A percentile compares a stretch with the other conserved stretches of the same genome.
Conservation (phyloP, 2,113 vertebrate species). For the Paratilapia polleni region DNA sequence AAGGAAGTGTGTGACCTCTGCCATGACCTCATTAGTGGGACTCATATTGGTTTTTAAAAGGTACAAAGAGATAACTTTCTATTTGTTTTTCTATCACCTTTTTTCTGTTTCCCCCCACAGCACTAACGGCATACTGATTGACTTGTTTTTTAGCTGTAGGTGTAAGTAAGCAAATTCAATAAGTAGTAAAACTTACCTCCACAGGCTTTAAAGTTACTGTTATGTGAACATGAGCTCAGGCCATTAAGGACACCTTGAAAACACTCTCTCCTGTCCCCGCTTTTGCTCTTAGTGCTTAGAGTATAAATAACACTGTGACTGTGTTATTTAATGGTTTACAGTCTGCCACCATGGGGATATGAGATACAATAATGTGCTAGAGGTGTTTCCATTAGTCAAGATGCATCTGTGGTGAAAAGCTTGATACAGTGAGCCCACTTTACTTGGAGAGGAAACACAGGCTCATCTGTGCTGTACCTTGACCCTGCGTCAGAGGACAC, state of each 20-base stretch:
- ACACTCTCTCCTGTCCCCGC: not conserved
- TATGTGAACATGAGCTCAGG: constrained; percentile 14
- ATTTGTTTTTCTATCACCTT: not conserved
- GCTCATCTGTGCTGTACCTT: constrained; percentile 38
- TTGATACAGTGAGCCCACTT: constrained; percentile 62
- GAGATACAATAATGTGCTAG: constrained; percentile 70
- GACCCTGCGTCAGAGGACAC: constrained; percentile 65
- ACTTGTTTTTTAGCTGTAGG: constrained; percentile 26
- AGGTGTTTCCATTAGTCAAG: constrained; percentile 72
- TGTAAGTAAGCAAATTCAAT: constrained; percentile 35
- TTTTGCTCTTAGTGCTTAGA: constrained; percentile 41
- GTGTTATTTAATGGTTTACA: constrained; percentile 63
- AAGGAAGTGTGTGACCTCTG: constrained; percentile 42
- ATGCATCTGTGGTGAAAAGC: constrained; percentile 65
- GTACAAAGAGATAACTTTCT: constrained; percentile 5
- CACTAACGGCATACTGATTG: not conserved
- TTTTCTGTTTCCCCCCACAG: not conserved
- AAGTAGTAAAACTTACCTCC: constrained; percentile 22
- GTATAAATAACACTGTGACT: constrained; percentile 61
- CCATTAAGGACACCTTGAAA: constrained; percentile 67
- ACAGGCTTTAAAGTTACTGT: constrained; percentile 27
- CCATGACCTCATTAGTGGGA: not conserved
- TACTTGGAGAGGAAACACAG: constrained; percentile 20
- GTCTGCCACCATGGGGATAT: constrained; percentile 70
- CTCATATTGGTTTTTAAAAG: constrained; percentile 22